Evolutionary conservation across 2,113 vertebrate species (phyloP), one percentile per base, ranked within the genome.

Genomic region (Scomber colias): DNA sequence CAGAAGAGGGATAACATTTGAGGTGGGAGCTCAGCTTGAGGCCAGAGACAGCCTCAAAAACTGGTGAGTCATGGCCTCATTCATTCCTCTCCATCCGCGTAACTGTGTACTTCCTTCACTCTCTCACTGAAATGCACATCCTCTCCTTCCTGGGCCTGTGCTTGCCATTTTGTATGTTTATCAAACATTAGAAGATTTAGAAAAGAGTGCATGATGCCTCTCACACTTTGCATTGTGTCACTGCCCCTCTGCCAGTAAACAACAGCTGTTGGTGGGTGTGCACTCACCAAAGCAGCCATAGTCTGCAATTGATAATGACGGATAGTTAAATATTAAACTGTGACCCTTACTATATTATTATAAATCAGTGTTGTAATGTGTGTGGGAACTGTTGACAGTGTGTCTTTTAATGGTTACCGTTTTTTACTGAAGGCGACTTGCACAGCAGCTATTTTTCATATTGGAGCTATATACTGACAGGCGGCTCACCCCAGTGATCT

Each of bases 11-110:
- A 99, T 99, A 93, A 96, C 94, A 92, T 99, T 99, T 97, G 97
- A 99, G 96, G 97, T 99, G 95, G 97, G 97, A 95, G 97, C 97
- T 93, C 97, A 97, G 95, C 96, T 99, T 89, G 97, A 99, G 96
- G 97, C 97, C 90, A 97, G 97, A 93, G 98, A 99, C 94, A 96
- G 95, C 94, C 96, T 98, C 95, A 98, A 98, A 95, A 99, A 98
- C 96, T 99, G 98, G 98, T 98, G 97, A 95, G 93, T 94, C 91
- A 90, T 87, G 83, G 86, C 89, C 89, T 86, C 55, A 1, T 79
- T 90, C 79, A 88, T 87, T 84, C 67, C 75, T 79, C 81, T 56
- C 50, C 83, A 71, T 82, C 68, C 71, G 64, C 66, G 53, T 79
- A 54, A 75, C 50, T 60, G 45, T 79, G 77, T 73, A 66, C 79